Base-by-base conservation (phyloP, 2,113 vertebrate species). In the Muntiacus reevesi region DNA sequence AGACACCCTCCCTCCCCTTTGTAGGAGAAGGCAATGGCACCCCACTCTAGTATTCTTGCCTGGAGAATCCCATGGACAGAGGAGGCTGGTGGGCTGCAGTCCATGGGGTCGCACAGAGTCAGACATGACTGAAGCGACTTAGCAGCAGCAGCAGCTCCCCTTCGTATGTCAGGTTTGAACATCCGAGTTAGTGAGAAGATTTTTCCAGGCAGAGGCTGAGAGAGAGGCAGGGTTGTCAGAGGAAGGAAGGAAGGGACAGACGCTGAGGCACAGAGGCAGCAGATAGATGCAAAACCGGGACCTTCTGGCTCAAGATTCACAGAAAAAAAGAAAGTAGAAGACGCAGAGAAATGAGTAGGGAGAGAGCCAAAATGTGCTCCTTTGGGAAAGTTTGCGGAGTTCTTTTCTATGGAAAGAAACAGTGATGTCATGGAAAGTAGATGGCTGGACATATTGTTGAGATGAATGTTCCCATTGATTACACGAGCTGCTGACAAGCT, bases 351-450 rank as follows among this genome's bases (percentile, higher is more conserved):
- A 50, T 28, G 84, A 79, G 91, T 43, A 54, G 87, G 7, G 74
- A 89, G 95, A 28, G 52, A 36, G 67, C 79, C 30, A 62, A 45
- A 83, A 64, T 54, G 7, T 10, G 21, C 11, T 84, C 96, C 78
- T 95, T 81, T 97, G 97, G 96, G 97, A 95, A 97, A 45, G 30
- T 94, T 50, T 93, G 89, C 76, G 17, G 40, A 27, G 55, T 50
- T 87, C 47, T 52, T 14, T 92, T 92, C 95, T 93, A 78, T 89
- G 64, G 86, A 96, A 94, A 64, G 96, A 97, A 98, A 47, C 83
- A 86, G 28, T 96, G 97, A 98, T 91, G 97, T 97, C 96, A 97
- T 97, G 62, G 96, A 97, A 97, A 97, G 95, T 74, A 92, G 96
- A 55, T 60, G 96, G 91, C 30, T 10, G 30, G 88, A 85, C 84